Evolutionary conservation across 1,140 invertebrate genomes (phyloP).

Genomic region (Drosophila equinoxialis): DNA sequence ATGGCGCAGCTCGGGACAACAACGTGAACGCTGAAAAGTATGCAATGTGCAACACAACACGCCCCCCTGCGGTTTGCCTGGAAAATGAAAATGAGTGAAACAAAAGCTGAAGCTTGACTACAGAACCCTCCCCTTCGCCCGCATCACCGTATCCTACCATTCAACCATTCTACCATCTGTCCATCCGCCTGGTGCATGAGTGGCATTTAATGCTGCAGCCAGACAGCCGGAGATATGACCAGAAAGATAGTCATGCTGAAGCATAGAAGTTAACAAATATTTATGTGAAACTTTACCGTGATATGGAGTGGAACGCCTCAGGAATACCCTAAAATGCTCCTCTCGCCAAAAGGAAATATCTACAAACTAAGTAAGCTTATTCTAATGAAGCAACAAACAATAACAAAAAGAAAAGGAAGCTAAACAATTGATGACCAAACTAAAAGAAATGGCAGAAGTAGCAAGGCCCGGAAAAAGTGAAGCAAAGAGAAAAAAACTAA

Average conservation of each 20-base stretch:
- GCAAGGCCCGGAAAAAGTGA: too few species aligned
- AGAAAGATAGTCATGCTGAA: constrained; percentile 27
- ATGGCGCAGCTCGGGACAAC: constrained; percentile 53
- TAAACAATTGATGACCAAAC: too few species aligned
- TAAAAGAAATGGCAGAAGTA: too few species aligned
- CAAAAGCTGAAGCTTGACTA: constrained; percentile 36
- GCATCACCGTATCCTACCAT: too few species aligned
- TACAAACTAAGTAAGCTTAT: too few species aligned
- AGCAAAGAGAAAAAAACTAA: too few species aligned
- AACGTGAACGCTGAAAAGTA: constrained; percentile 60
- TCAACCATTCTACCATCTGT: background rate
- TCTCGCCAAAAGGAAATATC: too few species aligned
- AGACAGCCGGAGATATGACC: constrained; percentile 30
- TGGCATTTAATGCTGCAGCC: constrained; percentile 72
- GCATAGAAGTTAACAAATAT: constrained; percentile 30
- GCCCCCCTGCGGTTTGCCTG: constrained; percentile 27
- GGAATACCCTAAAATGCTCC: background rate
- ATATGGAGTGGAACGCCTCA: background rate
- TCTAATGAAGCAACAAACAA: too few species aligned
- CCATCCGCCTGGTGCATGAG: constrained; percentile 45
- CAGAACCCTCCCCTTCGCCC: too few species aligned
- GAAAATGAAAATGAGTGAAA: constrained; percentile 60
- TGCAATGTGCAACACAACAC: constrained; percentile 36
- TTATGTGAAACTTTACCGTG: constrained; percentile 4
- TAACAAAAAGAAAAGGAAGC: too few species aligned